Base-by-base conservation (phyloP, 2,888 invertebrate genomes). In the Mythimna loreyi region DNA sequence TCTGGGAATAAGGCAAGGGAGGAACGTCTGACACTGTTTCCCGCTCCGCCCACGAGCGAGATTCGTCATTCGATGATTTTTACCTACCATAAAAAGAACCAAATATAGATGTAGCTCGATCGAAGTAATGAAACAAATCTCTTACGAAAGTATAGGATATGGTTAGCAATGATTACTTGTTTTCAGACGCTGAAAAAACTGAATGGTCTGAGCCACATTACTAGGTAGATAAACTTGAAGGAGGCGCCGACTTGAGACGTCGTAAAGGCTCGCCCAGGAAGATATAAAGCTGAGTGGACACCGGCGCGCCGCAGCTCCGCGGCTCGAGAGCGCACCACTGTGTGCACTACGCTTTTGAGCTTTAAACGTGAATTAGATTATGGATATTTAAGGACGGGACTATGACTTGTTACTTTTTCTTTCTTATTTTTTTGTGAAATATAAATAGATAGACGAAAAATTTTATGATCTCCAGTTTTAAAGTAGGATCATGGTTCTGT, bases 281-380 rank as follows among this genome's bases (percentile, higher is more conserved):
- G 76, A 80, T 80, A 78, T 80, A 63, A 68, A 67, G 56, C 67
- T 45, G 52, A 76, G 81, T 76, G 81, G 69, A 63, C 56, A 23
- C 53, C 30, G 30, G 67, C 58, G 47, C 58, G 43, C n/a, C 6
- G 2, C n/a, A 45, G 19, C 19, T 47, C 56, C 63, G 21, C 21
- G 50, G n/a, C 74, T 65, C 25, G 16, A 57, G 52, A 4, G 28
- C 36, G 33, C 16, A 19, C 23, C 28, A 33, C 53, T 21, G 62
- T 56, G 40, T 47, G 50, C 55, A 25, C 47, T 9, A 19, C 47
- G 43, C 50, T 53, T 60, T 47, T 33, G 33, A 36, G 45, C 28
- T 40, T 30, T 45, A 9, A 47, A 33, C 49, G 66, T 33, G 40
- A 66, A 75, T 59, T 66, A 56, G 40, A 50, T n/a, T 49, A 23